A percentile compares a stretch with the other conserved stretches of the same genome.
These are phyloP conservation scores for Asarcornis scutulata DNA, from an alignment of 2,113 vertebrate species.

Conservation along the genomic window DNA sequence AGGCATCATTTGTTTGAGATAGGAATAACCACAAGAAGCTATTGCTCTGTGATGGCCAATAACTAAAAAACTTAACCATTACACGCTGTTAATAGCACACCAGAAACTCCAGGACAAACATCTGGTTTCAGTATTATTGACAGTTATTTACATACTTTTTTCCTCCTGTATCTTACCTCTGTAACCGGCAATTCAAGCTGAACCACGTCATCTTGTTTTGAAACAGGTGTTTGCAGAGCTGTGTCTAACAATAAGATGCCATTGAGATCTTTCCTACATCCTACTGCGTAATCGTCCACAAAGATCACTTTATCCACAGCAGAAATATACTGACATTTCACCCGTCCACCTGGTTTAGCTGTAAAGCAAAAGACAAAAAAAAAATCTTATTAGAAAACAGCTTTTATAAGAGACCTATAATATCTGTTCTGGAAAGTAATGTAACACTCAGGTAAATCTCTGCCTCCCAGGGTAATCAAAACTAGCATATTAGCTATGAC, in stretches of 20 bases:
- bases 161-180: slow-evolving; percentile 82
- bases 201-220: slow-evolving; percentile 95
- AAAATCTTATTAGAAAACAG: neutral
- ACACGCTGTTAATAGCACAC: neutral
- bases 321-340: slow-evolving; percentile 98
- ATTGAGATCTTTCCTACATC: slow-evolving; percentile 98
- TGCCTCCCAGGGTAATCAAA: neutral
- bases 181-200: slow-evolving; percentile 98
- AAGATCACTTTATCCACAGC: slow-evolving; percentile 99
- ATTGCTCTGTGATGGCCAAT: neutral
- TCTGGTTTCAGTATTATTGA: neutral
- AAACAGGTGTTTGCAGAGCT: slow-evolving; percentile 95
- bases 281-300: slow-evolving; percentile 97
- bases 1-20: neutral
- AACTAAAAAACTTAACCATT: neutral
- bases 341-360: slow-evolving; percentile 95
- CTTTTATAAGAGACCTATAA: neutral
- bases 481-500: neutral
- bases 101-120: neutral
- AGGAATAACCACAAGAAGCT: neutral
- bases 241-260: slow-evolving; percentile 98
- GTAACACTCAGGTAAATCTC: neutral
- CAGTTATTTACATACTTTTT: neutral
- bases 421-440: neutral
- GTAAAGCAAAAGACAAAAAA: slow-evolving; percentile 52